Percentiles rank a stretch among this genome's conserved stretches.
phyloP scores from a whole-genome alignment of 2,797 vertebrate genomes.

The Esox lucius region DNA sequence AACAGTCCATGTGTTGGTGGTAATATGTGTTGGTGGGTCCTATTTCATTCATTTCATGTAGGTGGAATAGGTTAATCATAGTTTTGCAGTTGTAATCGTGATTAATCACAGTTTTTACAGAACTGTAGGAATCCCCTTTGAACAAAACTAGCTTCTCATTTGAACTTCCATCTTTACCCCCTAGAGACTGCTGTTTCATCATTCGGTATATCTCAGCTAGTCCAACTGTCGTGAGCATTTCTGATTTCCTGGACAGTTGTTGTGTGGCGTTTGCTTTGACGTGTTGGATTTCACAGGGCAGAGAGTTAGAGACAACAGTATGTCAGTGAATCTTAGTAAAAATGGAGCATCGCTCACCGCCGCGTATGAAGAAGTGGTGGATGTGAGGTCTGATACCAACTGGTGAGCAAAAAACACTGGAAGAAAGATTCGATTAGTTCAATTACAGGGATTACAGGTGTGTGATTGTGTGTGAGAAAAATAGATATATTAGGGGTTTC shows the following conservation, averaged over 20 bases:
- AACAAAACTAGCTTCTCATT: too few relatives aligned
- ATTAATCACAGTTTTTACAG: too few relatives aligned
- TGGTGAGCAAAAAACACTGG: conserved; percentile 71
- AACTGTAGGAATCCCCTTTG: too few relatives aligned
- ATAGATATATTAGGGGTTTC: too few relatives aligned
- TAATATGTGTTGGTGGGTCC: too few relatives aligned
- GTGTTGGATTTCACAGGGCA: not conserved
- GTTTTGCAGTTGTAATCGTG: too few relatives aligned
- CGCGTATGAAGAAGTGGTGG: conserved; percentile 82
- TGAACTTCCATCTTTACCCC: too few relatives aligned
- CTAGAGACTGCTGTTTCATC: not conserved
- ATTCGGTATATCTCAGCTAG: not conserved
- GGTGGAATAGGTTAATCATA: too few relatives aligned
- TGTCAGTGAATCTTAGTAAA: conserved; percentile 87
- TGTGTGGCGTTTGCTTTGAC: not conserved
- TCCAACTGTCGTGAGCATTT: not conserved
- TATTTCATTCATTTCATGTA: too few relatives aligned
- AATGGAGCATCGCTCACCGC: conserved; percentile 80
- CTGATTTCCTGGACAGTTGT: not conserved
- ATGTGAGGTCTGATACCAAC: conserved; percentile 74
- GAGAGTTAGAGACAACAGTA: conserved; percentile 36
- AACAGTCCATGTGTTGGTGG: too few relatives aligned
- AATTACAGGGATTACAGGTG: not conserved
- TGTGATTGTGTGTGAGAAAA: too few relatives aligned
- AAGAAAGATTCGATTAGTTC: not conserved